phyloP scores from a whole-genome alignment of 2,888 invertebrate genomes.

The Itoplectis maculator region DNA sequence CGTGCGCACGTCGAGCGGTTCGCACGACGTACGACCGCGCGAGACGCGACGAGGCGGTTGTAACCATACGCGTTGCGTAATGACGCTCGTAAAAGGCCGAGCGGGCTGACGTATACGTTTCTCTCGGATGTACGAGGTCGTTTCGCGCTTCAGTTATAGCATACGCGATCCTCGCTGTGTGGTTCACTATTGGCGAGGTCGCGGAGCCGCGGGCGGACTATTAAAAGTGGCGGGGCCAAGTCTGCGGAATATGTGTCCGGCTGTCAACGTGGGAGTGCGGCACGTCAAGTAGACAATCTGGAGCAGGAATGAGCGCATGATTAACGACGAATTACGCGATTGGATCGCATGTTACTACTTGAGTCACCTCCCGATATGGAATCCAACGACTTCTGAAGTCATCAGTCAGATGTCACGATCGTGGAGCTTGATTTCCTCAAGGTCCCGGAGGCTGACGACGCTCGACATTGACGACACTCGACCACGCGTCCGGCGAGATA shows the following conservation, averaged over 20 bases:
- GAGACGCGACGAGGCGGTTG: conserved; percentile 51
- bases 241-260: conserved; percentile 5
- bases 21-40: conserved; percentile 56
- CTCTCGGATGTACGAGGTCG: conserved; percentile 59
- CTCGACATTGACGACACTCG: neutral
- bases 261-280: neutral
- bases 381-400: neutral
- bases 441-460: neutral
- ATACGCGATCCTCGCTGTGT: conserved; percentile 38
- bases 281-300: conserved; percentile 28
- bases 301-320: conserved; percentile 9
- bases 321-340: conserved; percentile 33
- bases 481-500: neutral
- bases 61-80: conserved; percentile 65
- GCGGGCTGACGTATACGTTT: conserved; percentile 33
- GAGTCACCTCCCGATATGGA: neutral
- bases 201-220: conserved; percentile 38
- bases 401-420: neutral
- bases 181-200: conserved; percentile 58
- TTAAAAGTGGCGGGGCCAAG: conserved; percentile 18
- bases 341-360: neutral
- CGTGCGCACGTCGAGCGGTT: conserved; percentile 51
- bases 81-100: conserved; percentile 67
- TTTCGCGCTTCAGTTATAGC: conserved; percentile 40
- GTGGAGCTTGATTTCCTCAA: neutral